Evolutionary conservation across 2,888 invertebrate genomes (phyloP).

Genomic region (Amblyjoppa fuscipennis): DNA sequence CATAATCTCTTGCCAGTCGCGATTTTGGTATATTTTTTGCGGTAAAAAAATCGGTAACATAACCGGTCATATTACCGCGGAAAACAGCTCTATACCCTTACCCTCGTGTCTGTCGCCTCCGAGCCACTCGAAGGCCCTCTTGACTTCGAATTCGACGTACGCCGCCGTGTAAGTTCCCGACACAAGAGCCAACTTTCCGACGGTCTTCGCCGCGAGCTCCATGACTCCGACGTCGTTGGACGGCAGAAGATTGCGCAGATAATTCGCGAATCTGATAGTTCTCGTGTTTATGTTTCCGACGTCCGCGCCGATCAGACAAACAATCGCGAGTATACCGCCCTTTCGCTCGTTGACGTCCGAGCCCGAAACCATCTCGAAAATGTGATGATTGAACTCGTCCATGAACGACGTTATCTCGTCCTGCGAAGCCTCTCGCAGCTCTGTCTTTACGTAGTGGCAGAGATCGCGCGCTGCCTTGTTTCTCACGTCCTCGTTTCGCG

Average conservation of each 20-base stretch:
- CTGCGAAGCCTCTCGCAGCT: slow-evolving; percentile 94
- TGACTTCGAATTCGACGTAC: slow-evolving; percentile 99
- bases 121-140: slow-evolving; percentile 98
- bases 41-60: too few species aligned
- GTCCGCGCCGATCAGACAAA: slow-evolving; percentile 97
- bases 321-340: slow-evolving; percentile 97
- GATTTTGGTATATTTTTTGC: too few species aligned
- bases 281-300: slow-evolving; percentile 96
- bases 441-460: slow-evolving; percentile 96
- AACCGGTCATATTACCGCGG: too few species aligned
- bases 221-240: slow-evolving; percentile 97
- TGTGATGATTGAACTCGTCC: slow-evolving; percentile 97
- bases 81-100: too few species aligned
- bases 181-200: slow-evolving; percentile 96
- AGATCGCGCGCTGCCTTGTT: slow-evolving; percentile 95
- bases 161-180: slow-evolving; percentile 98
- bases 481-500: slow-evolving; percentile 93
- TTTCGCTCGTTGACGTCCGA: slow-evolving; percentile 97
- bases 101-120: slow-evolving; percentile 96
- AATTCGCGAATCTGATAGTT: slow-evolving; percentile 96
- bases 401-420: slow-evolving; percentile 96
- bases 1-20: too few species aligned
- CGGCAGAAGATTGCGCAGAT: slow-evolving; percentile 94
- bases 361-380: slow-evolving; percentile 98
- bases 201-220: slow-evolving; percentile 98